Evolutionary conservation across 2,113 vertebrate genomes (phyloP), one percentile per base, ranked within the genome.

Genomic region (Aptenodytes forsteri): DNA sequence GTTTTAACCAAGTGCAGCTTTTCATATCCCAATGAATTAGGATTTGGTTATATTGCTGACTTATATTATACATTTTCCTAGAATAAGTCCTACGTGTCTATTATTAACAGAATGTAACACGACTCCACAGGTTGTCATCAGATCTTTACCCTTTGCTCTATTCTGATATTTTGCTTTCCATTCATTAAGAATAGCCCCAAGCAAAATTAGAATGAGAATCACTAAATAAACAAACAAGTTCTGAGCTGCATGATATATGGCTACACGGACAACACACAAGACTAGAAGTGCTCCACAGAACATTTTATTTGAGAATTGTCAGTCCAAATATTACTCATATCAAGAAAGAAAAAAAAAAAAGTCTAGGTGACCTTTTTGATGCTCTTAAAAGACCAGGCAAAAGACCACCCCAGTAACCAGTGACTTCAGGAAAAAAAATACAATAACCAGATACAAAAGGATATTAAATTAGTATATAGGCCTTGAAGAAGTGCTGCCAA

Each of bases 101-200:
- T 94, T 96, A 95, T 96, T 97, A 97, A 96, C 46, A 96, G 84
- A 95, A 76, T 0, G 89, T 81, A 97, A 97, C 32, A 89, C 7
- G 25, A 97, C 90, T 91, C 93, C 89, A 88, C 55, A 96, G 32
- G 89, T 96, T 97, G 95, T 97, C 96, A 97, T 86, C 93, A 97
- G 96, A 96, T 94, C 95, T 97, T 96, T 90, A 97, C 89, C 94
- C 95, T 96, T 93, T 91, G 72, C 87, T 96, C 94, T 93, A 50
- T 87, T 94, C 96, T 97, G 93, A 91, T 97, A 90, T 87, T 97
- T 96, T 96, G 95, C 93, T 97, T 97, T 97, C 96, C 94, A 96
- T 97, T 97, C 91, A 97, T 97, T 97, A 95, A 96, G 95, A 96
- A 95, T 90, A 96, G 93, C 96, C 91, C 55, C 85, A 77, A 90